A percentile compares a stretch with the other conserved stretches of the same genome.
Conservation (phyloP, 37 sponge, comb jelly and placozoan genomes). For the Cliona cf. orientalis region DNA sequence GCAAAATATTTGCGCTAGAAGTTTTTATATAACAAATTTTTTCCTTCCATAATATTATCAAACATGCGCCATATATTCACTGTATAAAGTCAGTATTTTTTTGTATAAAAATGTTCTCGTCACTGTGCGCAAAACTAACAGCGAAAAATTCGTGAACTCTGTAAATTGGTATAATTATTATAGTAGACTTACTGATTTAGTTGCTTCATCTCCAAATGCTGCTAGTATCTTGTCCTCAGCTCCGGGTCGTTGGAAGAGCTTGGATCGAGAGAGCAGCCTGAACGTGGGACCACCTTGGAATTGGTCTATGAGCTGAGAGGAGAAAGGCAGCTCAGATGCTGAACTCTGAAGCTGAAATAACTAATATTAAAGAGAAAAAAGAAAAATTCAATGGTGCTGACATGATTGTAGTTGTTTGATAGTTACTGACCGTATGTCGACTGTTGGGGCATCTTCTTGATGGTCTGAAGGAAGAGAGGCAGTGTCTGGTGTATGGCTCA, state of each 20-base stretch:
- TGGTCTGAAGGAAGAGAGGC: conserved; percentile 71
- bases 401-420: too few species aligned
- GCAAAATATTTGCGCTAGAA: too few species aligned
- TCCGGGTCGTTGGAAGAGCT: conserved; percentile 65
- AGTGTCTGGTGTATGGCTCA: conserved; percentile 75
- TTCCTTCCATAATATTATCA: too few species aligned
- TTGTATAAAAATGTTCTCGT: too few species aligned
- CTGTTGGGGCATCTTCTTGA: conserved; percentile 48
- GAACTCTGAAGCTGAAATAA: conserved; percentile 51
- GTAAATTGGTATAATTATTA: too few species aligned
- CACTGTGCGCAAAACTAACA: too few species aligned
- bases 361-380: conserved; percentile 22
- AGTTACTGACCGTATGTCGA: conserved; percentile 59
- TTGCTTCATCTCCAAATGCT: conserved; percentile 75
- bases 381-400: not conserved
- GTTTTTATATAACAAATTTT: too few species aligned
- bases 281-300: conserved; percentile 74
- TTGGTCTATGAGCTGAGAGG: conserved; percentile 59
- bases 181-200: conserved; percentile 55
- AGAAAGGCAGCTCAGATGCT: conserved; percentile 15
- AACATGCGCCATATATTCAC: too few species aligned
- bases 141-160: too few species aligned
- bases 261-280: conserved; percentile 75
- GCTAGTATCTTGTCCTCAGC: conserved; percentile 41
- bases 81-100: too few species aligned